Evolutionary conservation across 2,113 vertebrate species (phyloP).

Genomic region (Mormyrus iriodes): DNA sequence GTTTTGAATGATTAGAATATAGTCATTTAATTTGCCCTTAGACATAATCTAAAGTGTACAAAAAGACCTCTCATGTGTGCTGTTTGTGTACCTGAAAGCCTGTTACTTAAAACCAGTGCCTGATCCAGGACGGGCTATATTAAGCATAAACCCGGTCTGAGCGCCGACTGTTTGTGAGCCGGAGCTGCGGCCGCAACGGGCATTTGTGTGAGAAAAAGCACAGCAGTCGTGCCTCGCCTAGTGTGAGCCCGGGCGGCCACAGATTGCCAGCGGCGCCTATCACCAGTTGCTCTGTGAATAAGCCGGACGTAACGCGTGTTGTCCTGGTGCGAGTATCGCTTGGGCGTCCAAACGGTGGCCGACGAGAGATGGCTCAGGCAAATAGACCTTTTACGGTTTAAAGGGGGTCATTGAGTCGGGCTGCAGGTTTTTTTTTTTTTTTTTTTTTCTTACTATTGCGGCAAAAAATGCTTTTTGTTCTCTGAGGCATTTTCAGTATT

Average conservation of each 20-base stretch:
- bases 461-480: background rate
- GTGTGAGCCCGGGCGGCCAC: background rate
- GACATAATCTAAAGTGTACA: background rate
- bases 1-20: background rate
- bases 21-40: background rate
- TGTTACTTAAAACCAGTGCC: constrained; percentile 66
- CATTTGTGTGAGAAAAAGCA: constrained; percentile 31
- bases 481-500: background rate
- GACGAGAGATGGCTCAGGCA: background rate
- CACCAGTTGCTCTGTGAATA: background rate
- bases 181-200: constrained; percentile 35
- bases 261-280: background rate
- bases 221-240: background rate
- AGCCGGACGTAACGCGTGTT: background rate
- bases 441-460: background rate
- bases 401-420: background rate
- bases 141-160: constrained; percentile 71
- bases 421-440: background rate
- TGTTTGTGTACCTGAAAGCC: constrained; percentile 63
- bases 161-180: constrained; percentile 44
- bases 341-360: background rate
- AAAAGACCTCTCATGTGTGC: constrained; percentile 37
- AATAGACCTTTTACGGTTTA: background rate
- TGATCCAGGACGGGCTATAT: constrained; percentile 68
- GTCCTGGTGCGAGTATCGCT: background rate